These are phyloP conservation scores for Jordanella pulchra DNA, from an alignment of 2,797 vertebrate genomes.

Conservation along the genomic window DNA sequence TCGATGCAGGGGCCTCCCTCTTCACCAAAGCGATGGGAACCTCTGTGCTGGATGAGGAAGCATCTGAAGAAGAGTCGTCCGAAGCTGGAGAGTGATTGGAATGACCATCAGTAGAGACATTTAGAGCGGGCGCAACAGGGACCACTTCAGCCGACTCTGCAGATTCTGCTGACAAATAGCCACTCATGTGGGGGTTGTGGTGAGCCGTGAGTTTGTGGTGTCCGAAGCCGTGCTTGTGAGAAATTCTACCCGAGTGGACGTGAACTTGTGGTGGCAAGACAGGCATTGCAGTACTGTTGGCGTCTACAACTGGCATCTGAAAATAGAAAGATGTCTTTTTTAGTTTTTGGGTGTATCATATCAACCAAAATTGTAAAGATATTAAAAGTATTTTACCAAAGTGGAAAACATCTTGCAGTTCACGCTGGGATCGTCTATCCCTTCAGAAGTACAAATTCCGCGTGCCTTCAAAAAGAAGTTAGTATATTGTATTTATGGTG, in stretches of 20 bases:
- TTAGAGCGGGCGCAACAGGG: neutral
- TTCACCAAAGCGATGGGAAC: neutral
- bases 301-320: slow-evolving; percentile 55
- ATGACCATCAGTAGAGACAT: neutral
- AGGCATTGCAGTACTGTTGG: slow-evolving; percentile 44
- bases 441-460: slow-evolving; percentile 72
- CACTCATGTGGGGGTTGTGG: slow-evolving; percentile 60
- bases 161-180: slow-evolving; percentile 66
- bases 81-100: neutral
- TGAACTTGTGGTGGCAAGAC: slow-evolving; percentile 33
- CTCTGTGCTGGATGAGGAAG: slow-evolving; percentile 17
- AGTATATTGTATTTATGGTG: no score
- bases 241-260: slow-evolving; percentile 19
- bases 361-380: neutral
- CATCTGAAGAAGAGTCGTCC: slow-evolving; percentile 10
- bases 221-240: slow-evolving; percentile 53
- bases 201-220: slow-evolving; percentile 73
- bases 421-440: slow-evolving; percentile 40
- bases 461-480: slow-evolving; percentile 55
- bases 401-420: slow-evolving; percentile 71
- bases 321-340: neutral
- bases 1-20: slow-evolving; percentile 44
- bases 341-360: neutral
- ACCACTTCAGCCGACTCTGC: slow-evolving; percentile 55
- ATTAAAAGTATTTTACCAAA: slow-evolving; percentile 59